A percentile compares a stretch with the other conserved stretches of the same genome.
phyloP scores from a whole-genome alignment of 1,140 invertebrate genomes.

The Hypothenemus hampei region DNA sequence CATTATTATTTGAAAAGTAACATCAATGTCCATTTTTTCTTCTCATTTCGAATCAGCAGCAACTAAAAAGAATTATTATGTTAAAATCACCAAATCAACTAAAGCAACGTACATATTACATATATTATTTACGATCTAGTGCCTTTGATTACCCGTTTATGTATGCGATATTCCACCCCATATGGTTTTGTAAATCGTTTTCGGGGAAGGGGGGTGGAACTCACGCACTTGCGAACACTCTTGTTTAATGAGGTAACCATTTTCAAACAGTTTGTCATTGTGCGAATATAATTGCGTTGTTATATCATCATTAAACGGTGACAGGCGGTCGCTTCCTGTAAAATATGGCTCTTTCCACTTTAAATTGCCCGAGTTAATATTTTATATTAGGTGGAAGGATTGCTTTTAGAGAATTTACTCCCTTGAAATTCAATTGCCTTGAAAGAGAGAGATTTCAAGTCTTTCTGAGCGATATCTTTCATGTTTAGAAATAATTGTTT shows the following conservation, averaged over 20 bases:
- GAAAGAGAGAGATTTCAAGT: too few relatives aligned
- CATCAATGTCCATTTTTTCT: too few relatives aligned
- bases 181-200: conserved; percentile 19
- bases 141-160: conserved; percentile 18
- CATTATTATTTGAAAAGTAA: too few relatives aligned
- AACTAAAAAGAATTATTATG: too few relatives aligned
- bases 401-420: conserved; percentile 16
- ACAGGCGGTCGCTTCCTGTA: conserved; percentile 21
- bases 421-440: too few relatives aligned
- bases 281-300: conserved; percentile 37
- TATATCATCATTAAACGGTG: conserved; percentile 39
- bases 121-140: conserved; percentile 16
- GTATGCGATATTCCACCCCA: conserved; percentile 21
- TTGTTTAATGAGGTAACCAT: conserved; percentile 38
- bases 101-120: too few relatives aligned
- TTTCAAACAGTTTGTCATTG: conserved; percentile 40
- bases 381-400: conserved; percentile 15
- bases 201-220: conserved; percentile 19
- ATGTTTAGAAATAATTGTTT: too few relatives aligned
- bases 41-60: too few relatives aligned
- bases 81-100: too few relatives aligned
- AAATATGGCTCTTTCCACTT: conserved; percentile 27
- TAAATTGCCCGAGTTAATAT: conserved; percentile 30
- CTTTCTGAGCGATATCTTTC: too few relatives aligned
- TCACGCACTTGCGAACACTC: conserved; percentile 33